phyloP scores from a whole-genome alignment of 2,113 vertebrate genomes.

The Dryoscopus gambensis region DNA sequence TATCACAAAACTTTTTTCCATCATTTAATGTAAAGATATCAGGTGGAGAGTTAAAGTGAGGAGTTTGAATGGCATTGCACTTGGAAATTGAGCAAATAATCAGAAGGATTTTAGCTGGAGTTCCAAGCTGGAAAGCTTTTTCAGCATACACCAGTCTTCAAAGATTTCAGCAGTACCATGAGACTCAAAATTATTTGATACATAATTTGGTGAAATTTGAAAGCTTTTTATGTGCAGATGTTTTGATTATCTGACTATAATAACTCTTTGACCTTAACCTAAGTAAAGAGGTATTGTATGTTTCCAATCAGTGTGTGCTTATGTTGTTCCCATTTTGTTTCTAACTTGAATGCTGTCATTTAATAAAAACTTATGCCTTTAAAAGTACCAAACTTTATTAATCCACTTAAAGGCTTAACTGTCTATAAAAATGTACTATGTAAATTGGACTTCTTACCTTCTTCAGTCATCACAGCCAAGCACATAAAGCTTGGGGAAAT shows the following conservation, averaged over 20 bases:
- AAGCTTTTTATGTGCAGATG: not conserved
- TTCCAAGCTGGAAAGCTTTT: not conserved
- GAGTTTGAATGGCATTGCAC: not conserved
- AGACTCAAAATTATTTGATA: not conserved
- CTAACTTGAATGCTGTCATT: not conserved
- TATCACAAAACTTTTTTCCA: not conserved
- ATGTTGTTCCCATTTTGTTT: not conserved
- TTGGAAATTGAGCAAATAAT: not conserved
- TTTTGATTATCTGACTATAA: conserved; percentile 9
- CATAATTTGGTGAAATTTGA: conserved; percentile 11
- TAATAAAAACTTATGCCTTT: not conserved
- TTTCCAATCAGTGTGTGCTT: not conserved
- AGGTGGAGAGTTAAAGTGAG: not conserved
- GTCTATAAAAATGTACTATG: conserved; percentile 8
- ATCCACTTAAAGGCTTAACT: conserved; percentile 18
- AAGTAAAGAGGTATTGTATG: not conserved
- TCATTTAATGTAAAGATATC: not conserved
- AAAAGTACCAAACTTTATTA: conserved; percentile 24
- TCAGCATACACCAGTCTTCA: not conserved
- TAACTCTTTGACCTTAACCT: not conserved
- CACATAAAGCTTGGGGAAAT: conserved; percentile 13
- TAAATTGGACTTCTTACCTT: conserved; percentile 20
- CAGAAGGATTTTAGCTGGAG: not conserved
- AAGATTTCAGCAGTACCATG: not conserved
- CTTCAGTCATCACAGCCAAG: not conserved